Conservation (phyloP, 2,888 invertebrate genomes). For the Tipula vernalis region DNA sequence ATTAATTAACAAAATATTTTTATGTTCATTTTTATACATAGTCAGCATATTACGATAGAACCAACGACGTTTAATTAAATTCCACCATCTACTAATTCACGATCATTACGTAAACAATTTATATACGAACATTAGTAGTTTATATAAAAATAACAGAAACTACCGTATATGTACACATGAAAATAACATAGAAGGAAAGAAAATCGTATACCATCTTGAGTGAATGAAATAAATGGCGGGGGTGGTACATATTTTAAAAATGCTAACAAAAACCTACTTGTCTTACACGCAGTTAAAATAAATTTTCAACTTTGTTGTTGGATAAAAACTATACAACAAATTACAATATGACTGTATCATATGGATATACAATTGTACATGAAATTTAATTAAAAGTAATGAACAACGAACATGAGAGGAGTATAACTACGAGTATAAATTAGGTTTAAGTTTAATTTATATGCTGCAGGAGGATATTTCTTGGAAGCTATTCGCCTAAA, state of each 20-base stretch:
- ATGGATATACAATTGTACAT: not conserved
- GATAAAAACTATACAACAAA: not conserved
- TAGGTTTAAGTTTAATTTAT: not conserved
- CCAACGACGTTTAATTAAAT: too few relatives aligned
- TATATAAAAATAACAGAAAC: too few relatives aligned
- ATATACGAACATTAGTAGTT: too few relatives aligned
- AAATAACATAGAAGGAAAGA: too few relatives aligned
- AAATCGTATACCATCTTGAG: not conserved
- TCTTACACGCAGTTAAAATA: not conserved
- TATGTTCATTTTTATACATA: too few relatives aligned
- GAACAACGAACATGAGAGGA: not conserved
- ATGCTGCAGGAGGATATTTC: not conserved
- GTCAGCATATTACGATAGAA: too few relatives aligned
- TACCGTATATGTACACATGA: too few relatives aligned
- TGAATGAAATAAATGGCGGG: not conserved
- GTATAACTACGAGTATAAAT: not conserved
- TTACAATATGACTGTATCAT: not conserved
- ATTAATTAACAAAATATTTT: too few relatives aligned
- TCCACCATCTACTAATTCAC: too few relatives aligned
- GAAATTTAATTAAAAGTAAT: not conserved
- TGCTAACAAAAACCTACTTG: not conserved
- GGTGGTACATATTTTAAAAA: not conserved
- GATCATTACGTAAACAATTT: too few relatives aligned
- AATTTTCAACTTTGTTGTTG: not conserved
- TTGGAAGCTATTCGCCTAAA: too few relatives aligned